Evolutionary conservation across 2,797 vertebrate genomes (phyloP).

Genomic region (Eulemur coronatus): DNA sequence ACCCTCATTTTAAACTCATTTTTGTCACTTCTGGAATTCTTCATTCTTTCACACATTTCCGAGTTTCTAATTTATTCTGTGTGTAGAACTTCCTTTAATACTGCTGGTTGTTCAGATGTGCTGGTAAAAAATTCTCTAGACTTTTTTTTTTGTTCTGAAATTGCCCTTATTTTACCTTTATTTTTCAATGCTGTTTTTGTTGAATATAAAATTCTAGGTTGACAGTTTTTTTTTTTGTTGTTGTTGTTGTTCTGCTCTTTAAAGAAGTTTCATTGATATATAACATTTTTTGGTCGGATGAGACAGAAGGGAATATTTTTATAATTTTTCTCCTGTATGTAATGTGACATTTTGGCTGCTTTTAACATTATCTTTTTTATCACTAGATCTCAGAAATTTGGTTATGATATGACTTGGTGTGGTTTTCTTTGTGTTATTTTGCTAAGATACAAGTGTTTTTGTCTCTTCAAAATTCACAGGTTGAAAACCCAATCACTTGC

Average conservation of each 20-base stretch:
- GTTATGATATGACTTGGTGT: background rate
- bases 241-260: background rate
- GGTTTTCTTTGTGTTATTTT: background rate
- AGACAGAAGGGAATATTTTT: background rate
- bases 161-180: background rate
- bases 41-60: background rate
- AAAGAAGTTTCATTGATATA: background rate
- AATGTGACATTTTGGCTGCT: background rate
- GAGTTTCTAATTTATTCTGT: background rate
- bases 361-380: background rate
- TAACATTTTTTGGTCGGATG: background rate
- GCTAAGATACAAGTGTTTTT: background rate
- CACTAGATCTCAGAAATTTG: background rate
- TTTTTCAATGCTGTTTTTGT: background rate
- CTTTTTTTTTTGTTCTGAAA: background rate
- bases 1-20: background rate
- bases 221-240: background rate
- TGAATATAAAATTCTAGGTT: background rate
- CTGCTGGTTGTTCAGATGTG: background rate
- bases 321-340: background rate
- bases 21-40: background rate
- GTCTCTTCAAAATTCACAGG: background rate
- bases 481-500: background rate
- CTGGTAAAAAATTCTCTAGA: background rate
- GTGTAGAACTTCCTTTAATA: background rate